Base-by-base conservation (phyloP, 2,888 invertebrate genomes). In the Heliconius sara region DNA sequence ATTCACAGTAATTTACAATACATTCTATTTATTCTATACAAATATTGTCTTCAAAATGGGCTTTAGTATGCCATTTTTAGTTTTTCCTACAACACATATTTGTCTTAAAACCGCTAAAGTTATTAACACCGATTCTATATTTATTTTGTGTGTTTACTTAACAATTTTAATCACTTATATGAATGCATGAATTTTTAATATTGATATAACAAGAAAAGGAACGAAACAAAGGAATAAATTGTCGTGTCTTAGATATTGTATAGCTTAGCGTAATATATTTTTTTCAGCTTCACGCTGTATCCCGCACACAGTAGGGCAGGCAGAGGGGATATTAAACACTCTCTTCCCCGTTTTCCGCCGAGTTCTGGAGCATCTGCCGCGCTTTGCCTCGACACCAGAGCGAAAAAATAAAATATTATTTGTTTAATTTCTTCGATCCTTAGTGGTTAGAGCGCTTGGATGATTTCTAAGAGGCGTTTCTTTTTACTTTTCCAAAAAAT, bases 11-110 rank as follows among this genome's bases (percentile, higher is more conserved):
- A 60, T n/a, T 13, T 65, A 72, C 57, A n/a, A 22, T 73, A 57
- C 22, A 73, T 52, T n/a, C 34, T 57, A 57, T n/a, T 73, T 57
- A 73, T 60, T 2, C 22, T 57, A 13, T 52, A 9, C n/a, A 34
- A 73, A 73, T 73, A 60, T 73, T 73, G n/a, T 39, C n/a, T 73
- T 73, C 57, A n/a, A 72, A 72, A 72, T 34, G 1, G 12, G 30
- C 34, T 73, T 73, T 39, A 34, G 39, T 16, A 60, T 34, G 34
- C 16, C 34, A 39, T 60, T 34, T 34, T 60, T 34, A 34, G 34
- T 60, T 73, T 27, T 60, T 39, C 39, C 39, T 60, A 34, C 52
- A 73, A 60, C n/a, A 73, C 13, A 73, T 73, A 73, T 73, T 34
- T 73, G 10, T 25, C 60, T 73, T 34, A 60, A 57, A 19, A 60